Percentiles rank a stretch among this genome's conserved stretches.
phyloP scores from a whole-genome alignment of 2,797 vertebrate genomes.

The Eulemur mongoz region DNA sequence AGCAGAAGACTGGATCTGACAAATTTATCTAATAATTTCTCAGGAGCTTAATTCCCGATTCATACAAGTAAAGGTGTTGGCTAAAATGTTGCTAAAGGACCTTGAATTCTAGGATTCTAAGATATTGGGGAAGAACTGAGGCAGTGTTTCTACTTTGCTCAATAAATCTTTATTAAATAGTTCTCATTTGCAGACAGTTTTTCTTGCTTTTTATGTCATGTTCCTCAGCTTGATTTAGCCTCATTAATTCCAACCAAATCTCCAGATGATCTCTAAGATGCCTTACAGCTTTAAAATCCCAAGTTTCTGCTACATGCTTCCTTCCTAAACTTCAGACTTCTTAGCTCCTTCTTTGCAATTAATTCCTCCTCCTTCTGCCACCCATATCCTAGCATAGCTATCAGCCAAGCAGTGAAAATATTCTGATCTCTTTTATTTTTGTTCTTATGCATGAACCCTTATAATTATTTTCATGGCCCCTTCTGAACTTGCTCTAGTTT shows the following conservation, averaged over 20 bases:
- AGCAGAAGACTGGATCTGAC: background rate
- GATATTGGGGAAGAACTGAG: background rate
- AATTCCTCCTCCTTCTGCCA: slow-evolving; percentile 69
- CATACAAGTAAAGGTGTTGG: background rate
- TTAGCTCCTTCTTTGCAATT: slow-evolving; percentile 61
- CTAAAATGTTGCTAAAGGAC: background rate
- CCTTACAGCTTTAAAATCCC: slow-evolving; percentile 45
- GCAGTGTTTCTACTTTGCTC: background rate
- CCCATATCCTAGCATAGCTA: slow-evolving; percentile 36
- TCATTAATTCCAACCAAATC: slow-evolving; percentile 71
- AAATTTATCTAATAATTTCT: background rate
- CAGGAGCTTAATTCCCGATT: background rate
- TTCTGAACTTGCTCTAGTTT: slow-evolving; percentile 35
- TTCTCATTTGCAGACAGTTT: slow-evolving; percentile 26
- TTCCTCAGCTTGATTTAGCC: slow-evolving; percentile 66
- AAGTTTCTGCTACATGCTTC: slow-evolving; percentile 58
- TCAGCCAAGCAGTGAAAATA: slow-evolving; percentile 44
- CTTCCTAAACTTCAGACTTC: slow-evolving; percentile 65
- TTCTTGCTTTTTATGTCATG: slow-evolving; percentile 36
- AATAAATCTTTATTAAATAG: slow-evolving; percentile 21
- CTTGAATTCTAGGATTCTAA: background rate
- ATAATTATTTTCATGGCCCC: slow-evolving; percentile 18
- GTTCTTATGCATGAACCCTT: slow-evolving; percentile 21
- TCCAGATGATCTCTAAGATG: slow-evolving; percentile 63
- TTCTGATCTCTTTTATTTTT: slow-evolving; percentile 68